phyloP scores from a whole-genome alignment of 2,888 invertebrate species.

The Bellardia pandia region DNA sequence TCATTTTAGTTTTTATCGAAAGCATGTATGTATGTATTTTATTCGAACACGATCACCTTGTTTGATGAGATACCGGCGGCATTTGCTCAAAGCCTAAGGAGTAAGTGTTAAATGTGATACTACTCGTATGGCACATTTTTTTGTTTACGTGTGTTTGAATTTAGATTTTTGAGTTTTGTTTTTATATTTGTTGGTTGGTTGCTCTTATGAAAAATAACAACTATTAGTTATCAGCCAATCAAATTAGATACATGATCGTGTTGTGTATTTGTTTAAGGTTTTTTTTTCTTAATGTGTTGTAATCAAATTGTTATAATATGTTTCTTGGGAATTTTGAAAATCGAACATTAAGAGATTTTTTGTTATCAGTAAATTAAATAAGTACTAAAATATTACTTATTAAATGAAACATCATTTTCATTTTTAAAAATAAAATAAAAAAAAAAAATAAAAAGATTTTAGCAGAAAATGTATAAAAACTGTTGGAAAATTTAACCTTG shows the following conservation, averaged over 20 bases:
- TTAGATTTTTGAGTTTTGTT: neutral
- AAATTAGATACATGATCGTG: neutral
- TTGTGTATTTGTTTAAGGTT: neutral
- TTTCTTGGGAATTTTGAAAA: neutral
- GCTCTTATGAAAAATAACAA: neutral
- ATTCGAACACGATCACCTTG: constrained; percentile 39
- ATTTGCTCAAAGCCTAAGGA: constrained; percentile 22
- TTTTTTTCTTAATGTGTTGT: neutral
- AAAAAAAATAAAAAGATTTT: no score
- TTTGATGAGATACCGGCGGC: constrained; percentile 50
- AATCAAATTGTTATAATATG: neutral
- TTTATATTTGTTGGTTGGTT: neutral
- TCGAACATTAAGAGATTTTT: neutral
- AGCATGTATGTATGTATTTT: constrained; percentile 1
- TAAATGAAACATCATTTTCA: no score
- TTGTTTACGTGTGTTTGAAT: constrained; percentile 7
- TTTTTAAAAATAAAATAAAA: no score
- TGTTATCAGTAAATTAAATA: neutral
- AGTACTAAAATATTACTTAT: neutral
- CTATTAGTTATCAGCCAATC: constrained; percentile 28
- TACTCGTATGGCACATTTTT: no score
- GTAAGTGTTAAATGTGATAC: constrained; percentile 25
- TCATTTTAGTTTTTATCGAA: constrained; percentile 22
- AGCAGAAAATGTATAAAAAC: no score
- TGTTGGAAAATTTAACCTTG: no score